Percentiles rank a stretch among this genome's conserved stretches.
These are phyloP conservation scores for Scaptomyza montana DNA, from an alignment of 1,140 invertebrate genomes.

Conservation along the genomic window DNA sequence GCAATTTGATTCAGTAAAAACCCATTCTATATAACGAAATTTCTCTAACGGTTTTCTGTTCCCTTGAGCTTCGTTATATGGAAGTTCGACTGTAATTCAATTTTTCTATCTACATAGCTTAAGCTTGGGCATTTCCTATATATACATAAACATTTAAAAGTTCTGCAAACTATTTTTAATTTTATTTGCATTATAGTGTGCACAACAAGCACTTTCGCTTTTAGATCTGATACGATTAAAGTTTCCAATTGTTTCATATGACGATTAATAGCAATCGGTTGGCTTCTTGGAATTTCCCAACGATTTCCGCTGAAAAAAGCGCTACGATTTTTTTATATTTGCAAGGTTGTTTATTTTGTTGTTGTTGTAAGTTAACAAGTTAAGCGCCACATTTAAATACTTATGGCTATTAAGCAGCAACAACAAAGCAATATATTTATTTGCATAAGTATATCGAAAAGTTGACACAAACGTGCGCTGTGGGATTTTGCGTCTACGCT, in stretches of 20 bases:
- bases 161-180: no score
- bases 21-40: no score
- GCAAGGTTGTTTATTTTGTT: slow-evolving; percentile 20
- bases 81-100: no score
- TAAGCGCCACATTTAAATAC: slow-evolving; percentile 79
- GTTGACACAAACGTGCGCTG: slow-evolving; percentile 24
- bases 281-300: slow-evolving; percentile 64
- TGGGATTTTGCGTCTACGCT: slow-evolving; percentile 48
- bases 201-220: not conserved
- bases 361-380: slow-evolving; percentile 63
- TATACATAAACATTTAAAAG: no score
- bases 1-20: no score
- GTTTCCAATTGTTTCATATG: not conserved
- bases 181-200: not conserved
- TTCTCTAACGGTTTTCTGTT: no score
- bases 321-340: slow-evolving; percentile 4
- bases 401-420: slow-evolving; percentile 49
- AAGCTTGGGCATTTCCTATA: no score
- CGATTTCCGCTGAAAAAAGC: slow-evolving; percentile 53
- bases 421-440: slow-evolving; percentile 8
- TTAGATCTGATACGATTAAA: not conserved
- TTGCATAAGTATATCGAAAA: not conserved
- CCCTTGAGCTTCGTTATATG: no score
- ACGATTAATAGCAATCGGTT: not conserved
- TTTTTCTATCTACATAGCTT: no score